These are phyloP conservation scores for Erpobdella octoculata DNA, from an alignment of 2,888 invertebrate genomes.

Conservation along the genomic window DNA sequence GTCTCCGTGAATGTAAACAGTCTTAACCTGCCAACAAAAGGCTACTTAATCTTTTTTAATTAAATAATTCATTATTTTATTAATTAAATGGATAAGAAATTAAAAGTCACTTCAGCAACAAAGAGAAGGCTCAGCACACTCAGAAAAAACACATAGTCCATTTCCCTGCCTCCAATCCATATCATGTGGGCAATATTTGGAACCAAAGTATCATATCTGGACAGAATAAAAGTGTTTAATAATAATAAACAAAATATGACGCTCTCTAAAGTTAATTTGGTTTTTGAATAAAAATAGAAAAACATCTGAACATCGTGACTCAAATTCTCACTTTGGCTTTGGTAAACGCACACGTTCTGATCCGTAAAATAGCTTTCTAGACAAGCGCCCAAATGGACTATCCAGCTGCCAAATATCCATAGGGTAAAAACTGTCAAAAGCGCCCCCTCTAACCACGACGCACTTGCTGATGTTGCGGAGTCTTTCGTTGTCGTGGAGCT, in stretches of 20 bases:
- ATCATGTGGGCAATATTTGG: slow-evolving; percentile 48
- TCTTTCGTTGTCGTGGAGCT: slow-evolving; percentile 29
- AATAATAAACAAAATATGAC: neutral
- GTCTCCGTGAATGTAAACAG: slow-evolving; percentile 46
- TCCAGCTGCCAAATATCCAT: slow-evolving; percentile 40
- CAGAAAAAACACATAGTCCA: slow-evolving; percentile 46
- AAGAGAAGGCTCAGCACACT: slow-evolving; percentile 44
- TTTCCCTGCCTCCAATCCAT: slow-evolving; percentile 43
- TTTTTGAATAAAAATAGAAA: neutral
- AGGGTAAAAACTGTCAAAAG: slow-evolving; percentile 38
- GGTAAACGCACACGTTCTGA: slow-evolving; percentile 33
- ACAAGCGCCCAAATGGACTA: slow-evolving; percentile 38
- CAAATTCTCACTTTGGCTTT: slow-evolving; percentile 24
- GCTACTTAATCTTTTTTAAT: neutral
- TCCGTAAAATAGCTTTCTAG: slow-evolving; percentile 40
- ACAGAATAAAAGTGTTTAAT: neutral
- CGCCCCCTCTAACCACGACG: slow-evolving; percentile 30
- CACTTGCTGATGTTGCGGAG: slow-evolving; percentile 31
- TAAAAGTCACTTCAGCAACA: slow-evolving; percentile 37
- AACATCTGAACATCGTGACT: neutral
- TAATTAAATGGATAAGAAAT: too few species aligned
- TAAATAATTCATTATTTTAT: too few species aligned
- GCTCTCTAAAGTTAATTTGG: neutral
- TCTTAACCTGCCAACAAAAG: slow-evolving; percentile 37
- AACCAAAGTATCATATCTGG: slow-evolving; percentile 36